Base-by-base conservation (phyloP, 2,113 vertebrate species). In the Sprattus sprattus region DNA sequence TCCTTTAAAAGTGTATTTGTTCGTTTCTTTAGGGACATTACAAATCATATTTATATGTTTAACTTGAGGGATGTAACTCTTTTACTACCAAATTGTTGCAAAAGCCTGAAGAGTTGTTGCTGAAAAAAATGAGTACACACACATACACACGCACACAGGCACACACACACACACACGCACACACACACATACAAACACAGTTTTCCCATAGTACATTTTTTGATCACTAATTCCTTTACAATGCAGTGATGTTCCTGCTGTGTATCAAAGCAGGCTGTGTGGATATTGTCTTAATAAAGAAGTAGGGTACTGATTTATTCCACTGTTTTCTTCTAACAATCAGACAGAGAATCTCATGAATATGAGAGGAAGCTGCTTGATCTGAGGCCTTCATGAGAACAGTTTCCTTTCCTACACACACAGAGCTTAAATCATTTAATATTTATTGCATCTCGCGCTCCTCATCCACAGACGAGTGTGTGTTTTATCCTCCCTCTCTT, bases 141-240 rank as follows among this genome's bases (percentile, higher is more conserved):
- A 54, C 18, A 87, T 89, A 85, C 86, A 85, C 89, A 91, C 88
- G 93, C 81, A 4, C 88, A 80, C 90, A 89, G 91, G 88, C 89
- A 89, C 25, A 8, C 71, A 83, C 88, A 57, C 52, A 57, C 15
- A 16, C 20, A 87, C 90, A 85, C 86, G 85, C 89, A 91, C 88
- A 93, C 39, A 39, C 39, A 39, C 39, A 39, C 2, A 39, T 2
- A 39, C 39, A 39, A 1, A 39, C 39, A 2, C 39, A 39, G 39
- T 39, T 39, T 39, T 39, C 81, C 2, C 88, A 81, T 89, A n/a
- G n/a, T n/a, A 89, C 90, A 89, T 89, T 18, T 64, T 64, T 64
- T 39, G 22, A 60, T 20, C 8, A 6, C 4, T 60, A n/a, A 60
- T 60, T 60, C 39, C 39, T 39, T 9, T 60, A 60, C 18, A 22